Percentiles rank a stretch among this genome's conserved stretches.
Evolutionary conservation across 1,140 invertebrate species (phyloP).

Genomic region (Euwallacea similis): DNA sequence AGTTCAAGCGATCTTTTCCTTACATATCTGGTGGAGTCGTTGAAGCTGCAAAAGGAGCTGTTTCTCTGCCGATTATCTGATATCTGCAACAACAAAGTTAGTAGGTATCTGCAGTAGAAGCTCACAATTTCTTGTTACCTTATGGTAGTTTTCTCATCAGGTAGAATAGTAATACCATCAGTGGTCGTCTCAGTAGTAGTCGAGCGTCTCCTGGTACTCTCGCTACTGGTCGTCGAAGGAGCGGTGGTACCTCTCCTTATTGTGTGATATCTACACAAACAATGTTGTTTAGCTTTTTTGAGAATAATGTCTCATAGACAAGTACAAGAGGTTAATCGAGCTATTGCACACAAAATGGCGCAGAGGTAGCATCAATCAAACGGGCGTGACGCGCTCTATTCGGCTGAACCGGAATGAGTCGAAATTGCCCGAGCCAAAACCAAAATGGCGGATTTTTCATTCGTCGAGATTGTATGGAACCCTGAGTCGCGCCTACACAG

Average conservation of each 20-base stretch:
- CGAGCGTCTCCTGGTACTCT: slow-evolving; percentile 6
- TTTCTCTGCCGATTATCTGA: slow-evolving; percentile 1
- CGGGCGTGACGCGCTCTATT: too few relatives aligned
- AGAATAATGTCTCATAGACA: too few relatives aligned
- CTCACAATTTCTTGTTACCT: neutral
- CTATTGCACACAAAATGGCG: too few relatives aligned
- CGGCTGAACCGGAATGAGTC: too few relatives aligned
- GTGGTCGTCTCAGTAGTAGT: slow-evolving; percentile 1
- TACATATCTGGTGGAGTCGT: slow-evolving; percentile 6
- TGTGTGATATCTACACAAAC: slow-evolving; percentile 37
- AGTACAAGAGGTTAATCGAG: too few relatives aligned
- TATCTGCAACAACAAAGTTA: slow-evolving; percentile 12
- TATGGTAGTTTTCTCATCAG: neutral
- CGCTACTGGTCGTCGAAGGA: slow-evolving; percentile 36
- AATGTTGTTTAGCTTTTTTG: too few relatives aligned
- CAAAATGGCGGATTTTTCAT: neutral
- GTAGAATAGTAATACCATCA: neutral
- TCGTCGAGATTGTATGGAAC: too few relatives aligned
- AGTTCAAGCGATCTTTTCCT: too few relatives aligned
- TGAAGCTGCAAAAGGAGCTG: neutral
- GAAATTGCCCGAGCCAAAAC: too few relatives aligned
- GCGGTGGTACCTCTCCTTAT: slow-evolving; percentile 41
- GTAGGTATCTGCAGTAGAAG: neutral
- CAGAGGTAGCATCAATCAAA: too few relatives aligned
- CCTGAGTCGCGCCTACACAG: too few relatives aligned